A percentile compares a stretch with the other conserved stretches of the same genome.
phyloP scores from a whole-genome alignment of 2,797 vertebrate species.

The Poeciliopsis turneri region DNA sequence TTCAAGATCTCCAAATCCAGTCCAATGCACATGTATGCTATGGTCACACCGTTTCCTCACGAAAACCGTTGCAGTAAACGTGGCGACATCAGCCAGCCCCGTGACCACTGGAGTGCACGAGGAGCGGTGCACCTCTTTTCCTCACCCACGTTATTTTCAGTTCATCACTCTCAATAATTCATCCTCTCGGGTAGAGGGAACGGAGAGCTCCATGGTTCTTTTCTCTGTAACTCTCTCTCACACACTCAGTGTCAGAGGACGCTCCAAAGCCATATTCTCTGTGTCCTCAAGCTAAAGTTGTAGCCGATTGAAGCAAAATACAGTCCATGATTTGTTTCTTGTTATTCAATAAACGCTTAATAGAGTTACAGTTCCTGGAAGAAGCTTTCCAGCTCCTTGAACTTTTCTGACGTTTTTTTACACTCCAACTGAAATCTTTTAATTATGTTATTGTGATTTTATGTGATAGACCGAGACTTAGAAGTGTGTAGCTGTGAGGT shows the following conservation, averaged over 20 bases:
- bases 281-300: constrained; percentile 33
- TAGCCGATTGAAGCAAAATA: constrained; percentile 17
- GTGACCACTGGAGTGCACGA: constrained; percentile 56
- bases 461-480: not conserved
- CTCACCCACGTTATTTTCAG: constrained; percentile 79
- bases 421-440: not conserved
- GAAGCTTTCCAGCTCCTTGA: not conserved
- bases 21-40: constrained; percentile 3
- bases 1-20: not conserved
- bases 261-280: constrained; percentile 37
- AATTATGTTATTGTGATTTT: not conserved
- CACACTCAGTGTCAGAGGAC: constrained; percentile 35
- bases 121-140: constrained; percentile 52
- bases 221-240: constrained; percentile 36
- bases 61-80: constrained; percentile 43
- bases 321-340: constrained; percentile 2
- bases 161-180: constrained; percentile 83
- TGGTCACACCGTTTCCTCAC: constrained; percentile 3
- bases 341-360: not conserved
- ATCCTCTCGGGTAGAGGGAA: constrained; percentile 64
- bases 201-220: constrained; percentile 54
- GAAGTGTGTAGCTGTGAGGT: not conserved
- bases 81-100: constrained; percentile 45
- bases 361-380: not conserved
- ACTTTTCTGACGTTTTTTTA: not conserved